A percentile compares a stretch with the other conserved stretches of the same genome.
Evolutionary conservation across 2,113 vertebrate genomes (phyloP).

Genomic region (Dipodomys spectabilis): DNA sequence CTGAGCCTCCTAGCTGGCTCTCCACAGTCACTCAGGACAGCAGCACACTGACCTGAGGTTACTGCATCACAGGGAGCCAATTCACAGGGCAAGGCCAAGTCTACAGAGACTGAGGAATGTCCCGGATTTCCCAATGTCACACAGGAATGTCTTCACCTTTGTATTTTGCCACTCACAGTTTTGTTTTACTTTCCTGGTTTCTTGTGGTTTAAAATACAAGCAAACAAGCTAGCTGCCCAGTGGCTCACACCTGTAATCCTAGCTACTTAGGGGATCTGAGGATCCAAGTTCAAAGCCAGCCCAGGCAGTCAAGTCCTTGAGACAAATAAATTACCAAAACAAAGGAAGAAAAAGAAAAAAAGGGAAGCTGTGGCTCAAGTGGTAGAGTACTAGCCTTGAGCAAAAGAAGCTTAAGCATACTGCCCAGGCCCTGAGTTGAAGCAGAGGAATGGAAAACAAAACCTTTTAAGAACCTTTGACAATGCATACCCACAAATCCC

Average conservation of each 20-base stretch:
- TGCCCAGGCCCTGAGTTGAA: too few relatives aligned
- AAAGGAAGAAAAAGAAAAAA: too few relatives aligned
- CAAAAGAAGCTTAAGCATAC: too few relatives aligned
- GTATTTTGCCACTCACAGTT: constrained; percentile 21
- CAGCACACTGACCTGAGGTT: background rate
- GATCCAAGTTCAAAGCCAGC: too few relatives aligned
- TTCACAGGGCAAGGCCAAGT: background rate
- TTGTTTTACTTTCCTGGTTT: background rate
- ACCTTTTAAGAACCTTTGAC: background rate
- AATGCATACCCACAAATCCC: background rate
- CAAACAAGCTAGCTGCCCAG: too few relatives aligned
- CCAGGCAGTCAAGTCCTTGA: too few relatives aligned
- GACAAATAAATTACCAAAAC: too few relatives aligned
- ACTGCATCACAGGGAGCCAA: background rate
- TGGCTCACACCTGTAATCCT: too few relatives aligned
- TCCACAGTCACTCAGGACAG: background rate
- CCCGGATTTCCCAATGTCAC: background rate
- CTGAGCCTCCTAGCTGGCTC: background rate
- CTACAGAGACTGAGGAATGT: background rate
- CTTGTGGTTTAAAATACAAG: constrained; percentile 3
- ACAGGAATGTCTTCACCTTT: background rate
- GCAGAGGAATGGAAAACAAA: background rate
- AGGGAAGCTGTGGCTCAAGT: too few relatives aligned
- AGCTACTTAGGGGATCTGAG: too few relatives aligned
- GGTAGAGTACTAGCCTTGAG: too few relatives aligned